These are phyloP conservation scores for Aegypius monachus DNA, from an alignment of 2,113 vertebrate species.

Conservation along the genomic window DNA sequence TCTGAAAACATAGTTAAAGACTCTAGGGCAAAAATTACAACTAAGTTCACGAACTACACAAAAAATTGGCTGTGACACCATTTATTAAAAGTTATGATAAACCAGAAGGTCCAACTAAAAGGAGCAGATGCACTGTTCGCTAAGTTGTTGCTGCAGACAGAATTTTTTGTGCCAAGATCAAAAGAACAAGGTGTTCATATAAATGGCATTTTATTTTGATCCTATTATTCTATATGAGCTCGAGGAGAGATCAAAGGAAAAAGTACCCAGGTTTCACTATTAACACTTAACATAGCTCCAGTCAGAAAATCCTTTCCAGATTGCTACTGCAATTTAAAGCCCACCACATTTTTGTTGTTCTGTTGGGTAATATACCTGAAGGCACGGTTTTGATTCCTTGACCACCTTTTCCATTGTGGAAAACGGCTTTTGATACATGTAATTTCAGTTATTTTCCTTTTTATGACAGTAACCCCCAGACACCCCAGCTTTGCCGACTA, in stretches of 20 bases:
- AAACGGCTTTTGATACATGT: conserved; percentile 36
- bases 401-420: conserved; percentile 41
- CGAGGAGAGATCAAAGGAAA: conserved; percentile 70
- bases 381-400: conserved; percentile 55
- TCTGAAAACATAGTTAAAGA: not conserved
- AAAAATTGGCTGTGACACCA: conserved; percentile 5
- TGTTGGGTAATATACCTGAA: conserved; percentile 44
- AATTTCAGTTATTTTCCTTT: conserved; percentile 1
- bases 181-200: conserved; percentile 73
- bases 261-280: conserved; percentile 69
- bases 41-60: not conserved
- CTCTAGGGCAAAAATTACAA: not conserved
- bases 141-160: conserved; percentile 35
- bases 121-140: not conserved
- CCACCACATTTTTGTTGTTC: conserved; percentile 44
- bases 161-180: conserved; percentile 61
- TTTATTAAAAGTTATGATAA: conserved; percentile 22
- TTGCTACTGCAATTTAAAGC: conserved; percentile 69
- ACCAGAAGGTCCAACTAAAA: conserved; percentile 6
- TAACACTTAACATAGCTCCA: conserved; percentile 67
- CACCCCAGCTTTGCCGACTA: not conserved
- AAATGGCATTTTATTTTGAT: conserved; percentile 72
- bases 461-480: not conserved
- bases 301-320: conserved; percentile 76
- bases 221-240: conserved; percentile 69